A percentile compares a stretch with the other conserved stretches of the same genome.
Evolutionary conservation across 2,888 invertebrate genomes (phyloP).

Genomic region (Leptogaster cylindrica): DNA sequence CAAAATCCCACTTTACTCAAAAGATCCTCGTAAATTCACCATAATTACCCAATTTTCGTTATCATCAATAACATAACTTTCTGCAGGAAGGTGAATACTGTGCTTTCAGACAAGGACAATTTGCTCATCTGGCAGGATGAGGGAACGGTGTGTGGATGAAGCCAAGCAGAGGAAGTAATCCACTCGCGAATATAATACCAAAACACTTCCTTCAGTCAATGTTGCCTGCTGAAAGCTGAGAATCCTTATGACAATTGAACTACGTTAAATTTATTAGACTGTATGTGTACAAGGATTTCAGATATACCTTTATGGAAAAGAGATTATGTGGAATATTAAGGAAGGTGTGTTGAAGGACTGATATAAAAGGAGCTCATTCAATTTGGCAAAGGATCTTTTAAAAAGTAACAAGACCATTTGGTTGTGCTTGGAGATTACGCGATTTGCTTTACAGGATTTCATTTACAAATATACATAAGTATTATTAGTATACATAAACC

Average conservation of each 20-base stretch:
- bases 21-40: constrained; percentile 11
- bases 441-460: no score
- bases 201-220: background rate
- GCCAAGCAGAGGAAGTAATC: background rate
- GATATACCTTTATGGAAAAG: constrained; percentile 1
- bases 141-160: background rate
- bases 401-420: background rate
- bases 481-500: no score
- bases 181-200: background rate
- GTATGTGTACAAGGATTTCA: background rate
- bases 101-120: no score
- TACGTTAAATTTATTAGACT: background rate
- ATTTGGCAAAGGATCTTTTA: background rate
- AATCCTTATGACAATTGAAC: constrained; percentile 21
- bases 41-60: constrained; percentile 23
- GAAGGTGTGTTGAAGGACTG: background rate
- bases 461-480: no score
- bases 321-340: constrained; percentile 15
- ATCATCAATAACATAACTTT: constrained; percentile 27
- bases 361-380: background rate
- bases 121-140: no score
- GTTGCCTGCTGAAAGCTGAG: background rate
- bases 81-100: background rate
- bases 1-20: constrained; percentile 23
- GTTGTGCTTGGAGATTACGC: background rate